A percentile compares a stretch with the other conserved stretches of the same genome.
Evolutionary conservation across 2,888 invertebrate species (phyloP).

Genomic region (Mythimna loreyi): DNA sequence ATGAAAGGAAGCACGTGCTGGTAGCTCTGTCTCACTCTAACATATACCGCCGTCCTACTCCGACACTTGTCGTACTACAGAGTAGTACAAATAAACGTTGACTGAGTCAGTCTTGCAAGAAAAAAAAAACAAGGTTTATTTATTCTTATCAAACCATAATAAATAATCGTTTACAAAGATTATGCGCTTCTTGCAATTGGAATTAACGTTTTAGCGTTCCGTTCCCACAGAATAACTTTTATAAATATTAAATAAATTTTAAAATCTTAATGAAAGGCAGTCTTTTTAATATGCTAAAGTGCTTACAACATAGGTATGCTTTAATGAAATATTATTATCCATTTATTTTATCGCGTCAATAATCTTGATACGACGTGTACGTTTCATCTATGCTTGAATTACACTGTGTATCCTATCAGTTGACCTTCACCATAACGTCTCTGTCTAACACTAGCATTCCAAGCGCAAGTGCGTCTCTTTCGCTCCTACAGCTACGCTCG

Average conservation of each 20-base stretch:
- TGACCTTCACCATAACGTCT: conserved; percentile 87
- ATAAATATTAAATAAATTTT: neutral
- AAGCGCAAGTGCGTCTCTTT: conserved; percentile 79
- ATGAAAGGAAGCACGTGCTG: conserved; percentile 89
- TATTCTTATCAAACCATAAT: neutral
- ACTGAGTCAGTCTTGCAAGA: neutral
- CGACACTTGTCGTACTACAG: conserved; percentile 46
- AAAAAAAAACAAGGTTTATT: neutral
- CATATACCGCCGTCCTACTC: conserved; percentile 70
- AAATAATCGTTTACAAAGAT: neutral
- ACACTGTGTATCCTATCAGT: conserved; percentile 84
- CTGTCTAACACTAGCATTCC: conserved; percentile 84
- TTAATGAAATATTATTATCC: conserved; percentile 24
- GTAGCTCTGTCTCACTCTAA: conserved; percentile 72
- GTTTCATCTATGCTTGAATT: conserved; percentile 69
- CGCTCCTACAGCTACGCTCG: conserved; percentile 72
- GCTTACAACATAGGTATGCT: conserved; percentile 22
- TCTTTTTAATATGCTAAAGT: conserved; percentile 10
- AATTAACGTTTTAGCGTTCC: neutral
- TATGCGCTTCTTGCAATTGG: neutral
- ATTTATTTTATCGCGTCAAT: conserved; percentile 43
- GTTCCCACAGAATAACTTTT: neutral
- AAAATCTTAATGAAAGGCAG: neutral
- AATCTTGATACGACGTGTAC: conserved; percentile 51
- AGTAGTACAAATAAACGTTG: conserved; percentile 49